Evolutionary conservation across 2,888 invertebrate genomes (phyloP).

Genomic region (Bembecia ichneumoniformis): DNA sequence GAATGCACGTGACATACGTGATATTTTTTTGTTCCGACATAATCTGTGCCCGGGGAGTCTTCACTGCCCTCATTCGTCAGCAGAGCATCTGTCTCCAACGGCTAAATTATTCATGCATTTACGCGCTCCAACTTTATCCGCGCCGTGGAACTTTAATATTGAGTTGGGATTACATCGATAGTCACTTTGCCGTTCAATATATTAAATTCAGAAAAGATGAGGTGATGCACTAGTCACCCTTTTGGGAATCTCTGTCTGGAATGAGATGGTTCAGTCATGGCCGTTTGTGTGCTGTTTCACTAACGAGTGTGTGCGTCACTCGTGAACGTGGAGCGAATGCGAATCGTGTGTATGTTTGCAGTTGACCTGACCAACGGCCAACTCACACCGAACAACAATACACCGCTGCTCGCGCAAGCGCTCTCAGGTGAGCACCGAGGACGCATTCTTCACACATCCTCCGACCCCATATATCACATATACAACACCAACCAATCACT

Average conservation of each 20-base stretch:
- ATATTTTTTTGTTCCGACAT: constrained; percentile 68
- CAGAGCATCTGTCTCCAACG: constrained; percentile 57
- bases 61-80: constrained; percentile 57
- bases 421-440: constrained; percentile 89
- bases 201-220: constrained; percentile 42
- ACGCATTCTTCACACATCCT: constrained; percentile 23
- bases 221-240: constrained; percentile 24
- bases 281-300: constrained; percentile 44
- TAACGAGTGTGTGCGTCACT: constrained; percentile 48
- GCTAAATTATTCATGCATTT: constrained; percentile 69
- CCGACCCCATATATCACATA: neutral
- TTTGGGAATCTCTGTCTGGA: constrained; percentile 27
- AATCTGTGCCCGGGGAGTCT: constrained; percentile 53
- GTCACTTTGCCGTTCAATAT: constrained; percentile 55
- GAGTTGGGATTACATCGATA: constrained; percentile 57
- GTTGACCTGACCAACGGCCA: constrained; percentile 97
- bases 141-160: constrained; percentile 49
- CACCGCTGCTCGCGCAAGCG: constrained; percentile 94
- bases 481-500: too few relatives aligned
- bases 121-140: constrained; percentile 56
- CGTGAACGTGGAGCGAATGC: constrained; percentile 67
- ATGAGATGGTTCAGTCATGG: constrained; percentile 67
- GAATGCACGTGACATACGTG: constrained; percentile 71
- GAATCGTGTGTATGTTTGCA: constrained; percentile 80
- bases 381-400: constrained; percentile 96